phyloP scores from a whole-genome alignment of 1,140 invertebrate genomes.

The Nomia melanderi region DNA sequence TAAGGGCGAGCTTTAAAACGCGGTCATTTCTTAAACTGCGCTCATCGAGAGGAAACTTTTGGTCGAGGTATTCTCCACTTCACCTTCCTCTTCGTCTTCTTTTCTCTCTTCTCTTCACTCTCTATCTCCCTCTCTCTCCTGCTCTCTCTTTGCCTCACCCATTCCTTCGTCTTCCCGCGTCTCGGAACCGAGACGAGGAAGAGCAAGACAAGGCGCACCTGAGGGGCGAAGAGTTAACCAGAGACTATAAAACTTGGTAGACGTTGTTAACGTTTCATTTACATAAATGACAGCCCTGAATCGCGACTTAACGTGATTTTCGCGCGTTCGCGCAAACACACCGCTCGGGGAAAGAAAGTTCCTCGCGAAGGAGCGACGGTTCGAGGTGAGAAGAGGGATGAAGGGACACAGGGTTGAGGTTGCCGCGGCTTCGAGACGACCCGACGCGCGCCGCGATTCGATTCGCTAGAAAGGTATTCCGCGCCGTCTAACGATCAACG shows the following conservation, averaged over 20 bases:
- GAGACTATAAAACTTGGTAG: slow-evolving; percentile 66
- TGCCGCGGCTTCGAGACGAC: too few species aligned
- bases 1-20: slow-evolving; percentile 61
- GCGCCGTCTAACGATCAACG: slow-evolving; percentile 12
- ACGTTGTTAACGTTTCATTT: slow-evolving; percentile 67
- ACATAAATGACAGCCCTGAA: slow-evolving; percentile 58
- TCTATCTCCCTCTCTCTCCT: not conserved
- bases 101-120: not conserved
- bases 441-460: not conserved
- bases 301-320: slow-evolving; percentile 58
- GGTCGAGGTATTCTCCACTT: not conserved
- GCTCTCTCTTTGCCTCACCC: not conserved
- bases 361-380: not conserved
- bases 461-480: too few species aligned
- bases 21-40: slow-evolving; percentile 63
- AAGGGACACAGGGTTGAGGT: too few species aligned
- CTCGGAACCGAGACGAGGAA: not conserved
- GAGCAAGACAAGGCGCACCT: slow-evolving; percentile 6
- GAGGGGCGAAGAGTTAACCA: slow-evolving; percentile 48
- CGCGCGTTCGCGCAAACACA: slow-evolving; percentile 40
- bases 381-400: not conserved
- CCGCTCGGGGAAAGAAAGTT: slow-evolving; percentile 41
- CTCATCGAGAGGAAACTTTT: slow-evolving; percentile 21
- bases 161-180: not conserved
- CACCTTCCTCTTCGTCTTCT: too few species aligned